phyloP scores from a whole-genome alignment of 1,140 invertebrate genomes.

The Eulimnadia texana region DNA sequence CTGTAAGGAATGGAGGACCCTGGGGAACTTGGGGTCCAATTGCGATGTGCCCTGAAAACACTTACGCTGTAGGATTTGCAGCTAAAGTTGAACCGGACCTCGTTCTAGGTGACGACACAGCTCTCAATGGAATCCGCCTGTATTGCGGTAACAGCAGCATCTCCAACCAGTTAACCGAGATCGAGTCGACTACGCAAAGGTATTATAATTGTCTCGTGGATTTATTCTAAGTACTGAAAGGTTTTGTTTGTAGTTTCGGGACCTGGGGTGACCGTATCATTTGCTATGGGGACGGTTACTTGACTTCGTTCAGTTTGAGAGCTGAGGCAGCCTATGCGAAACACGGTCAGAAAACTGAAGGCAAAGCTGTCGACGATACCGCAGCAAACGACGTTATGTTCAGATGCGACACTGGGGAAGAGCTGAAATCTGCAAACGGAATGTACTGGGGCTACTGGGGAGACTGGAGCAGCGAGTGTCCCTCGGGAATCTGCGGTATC shows the following conservation, averaged over 20 bases:
- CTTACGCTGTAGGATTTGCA: neutral
- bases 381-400: neutral
- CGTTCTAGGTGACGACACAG: neutral
- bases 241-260: neutral
- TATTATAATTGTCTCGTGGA: no score
- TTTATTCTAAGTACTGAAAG: no score
- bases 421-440: neutral
- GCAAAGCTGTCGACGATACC: neutral
- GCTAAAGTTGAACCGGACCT: neutral
- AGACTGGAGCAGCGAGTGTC: conserved; percentile 3
- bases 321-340: neutral
- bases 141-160: neutral
- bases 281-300: neutral
- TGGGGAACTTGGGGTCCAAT: neutral
- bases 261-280: neutral
- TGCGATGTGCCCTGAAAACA: neutral
- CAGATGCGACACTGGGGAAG: neutral
- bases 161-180: neutral
- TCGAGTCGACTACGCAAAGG: neutral
- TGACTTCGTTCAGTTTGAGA: neutral
- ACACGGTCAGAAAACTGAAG: neutral
- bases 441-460: neutral
- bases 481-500: neutral
- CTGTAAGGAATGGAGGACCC: neutral
- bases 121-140: neutral